phyloP scores from a whole-genome alignment of 2,888 invertebrate species.

The Drosophila histrio region DNA sequence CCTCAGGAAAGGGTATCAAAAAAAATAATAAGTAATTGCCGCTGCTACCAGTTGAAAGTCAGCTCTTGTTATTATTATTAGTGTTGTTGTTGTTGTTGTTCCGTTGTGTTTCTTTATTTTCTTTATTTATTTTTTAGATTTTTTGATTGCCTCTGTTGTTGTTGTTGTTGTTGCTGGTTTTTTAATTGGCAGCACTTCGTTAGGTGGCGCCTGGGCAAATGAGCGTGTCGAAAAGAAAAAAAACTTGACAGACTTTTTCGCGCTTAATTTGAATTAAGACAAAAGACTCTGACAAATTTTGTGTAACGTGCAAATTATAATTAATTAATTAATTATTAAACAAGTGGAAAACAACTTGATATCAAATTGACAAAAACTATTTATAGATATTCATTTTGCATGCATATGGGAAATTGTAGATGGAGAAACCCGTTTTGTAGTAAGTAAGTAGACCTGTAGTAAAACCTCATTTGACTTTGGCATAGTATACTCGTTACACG shows the following conservation, averaged over 20 bases:
- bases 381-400: neutral
- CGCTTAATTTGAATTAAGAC: conserved; percentile 24
- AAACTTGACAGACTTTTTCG: conserved; percentile 35
- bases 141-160: conserved; percentile 4
- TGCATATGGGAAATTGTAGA: conserved; percentile 13
- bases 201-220: conserved; percentile 52
- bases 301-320: conserved; percentile 29
- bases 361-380: conserved; percentile 9
- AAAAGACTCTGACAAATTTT: conserved; percentile 38
- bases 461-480: conserved; percentile 67
- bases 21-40: conserved; percentile 21
- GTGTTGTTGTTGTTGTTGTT: neutral
- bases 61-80: neutral
- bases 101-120: neutral
- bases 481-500: conserved; percentile 50
- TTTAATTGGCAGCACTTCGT: conserved; percentile 47
- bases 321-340: conserved; percentile 39
- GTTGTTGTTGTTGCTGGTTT: conserved; percentile 23
- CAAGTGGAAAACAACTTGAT: neutral
- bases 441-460: too few relatives aligned
- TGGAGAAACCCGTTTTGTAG: conserved; percentile 58
- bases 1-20: neutral
- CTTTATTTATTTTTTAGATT: neutral
- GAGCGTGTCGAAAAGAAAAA: conserved; percentile 23
- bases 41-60: conserved; percentile 31